Evolutionary conservation across 2,113 vertebrate genomes (phyloP).

Genomic region (Garra rufa): DNA sequence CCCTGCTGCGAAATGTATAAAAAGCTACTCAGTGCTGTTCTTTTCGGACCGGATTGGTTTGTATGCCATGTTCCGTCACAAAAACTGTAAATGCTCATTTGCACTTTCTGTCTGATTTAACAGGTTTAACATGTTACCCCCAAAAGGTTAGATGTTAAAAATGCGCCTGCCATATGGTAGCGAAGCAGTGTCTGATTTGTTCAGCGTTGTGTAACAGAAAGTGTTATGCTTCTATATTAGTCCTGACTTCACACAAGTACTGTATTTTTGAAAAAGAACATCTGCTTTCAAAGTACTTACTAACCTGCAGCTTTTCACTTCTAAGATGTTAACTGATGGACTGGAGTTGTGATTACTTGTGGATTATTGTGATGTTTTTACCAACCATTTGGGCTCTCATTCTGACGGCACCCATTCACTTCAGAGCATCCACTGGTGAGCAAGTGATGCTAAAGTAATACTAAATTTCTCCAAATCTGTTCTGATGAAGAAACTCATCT

Average conservation of each 20-base stretch:
- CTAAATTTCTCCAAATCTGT: too few relatives aligned
- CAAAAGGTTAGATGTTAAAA: slow-evolving; percentile 46
- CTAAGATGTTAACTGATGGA: not conserved
- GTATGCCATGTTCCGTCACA: not conserved
- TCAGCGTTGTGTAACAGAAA: slow-evolving; percentile 43
- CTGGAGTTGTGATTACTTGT: too few relatives aligned
- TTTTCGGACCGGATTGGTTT: not conserved
- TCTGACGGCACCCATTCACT: too few relatives aligned
- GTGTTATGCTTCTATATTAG: slow-evolving; percentile 2
- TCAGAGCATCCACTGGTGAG: too few relatives aligned
- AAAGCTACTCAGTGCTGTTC: slow-evolving; percentile 23
- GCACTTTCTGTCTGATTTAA: slow-evolving; percentile 13
- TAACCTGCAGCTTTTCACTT: not conserved
- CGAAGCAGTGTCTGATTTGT: slow-evolving; percentile 37
- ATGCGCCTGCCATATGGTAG: slow-evolving; percentile 39
- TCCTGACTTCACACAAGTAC: slow-evolving; percentile 21
- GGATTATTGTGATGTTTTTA: too few relatives aligned
- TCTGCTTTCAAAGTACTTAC: not conserved
- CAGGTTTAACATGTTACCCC: not conserved
- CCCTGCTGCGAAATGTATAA: slow-evolving; percentile 22
- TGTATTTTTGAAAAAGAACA: not conserved
- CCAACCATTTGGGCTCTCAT: too few relatives aligned
- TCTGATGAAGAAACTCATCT: too few relatives aligned
- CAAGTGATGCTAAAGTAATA: too few relatives aligned
- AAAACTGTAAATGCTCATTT: slow-evolving; percentile 23